phyloP scores from a whole-genome alignment of 2,888 invertebrate species.

The Oegoconia quadripuncta region DNA sequence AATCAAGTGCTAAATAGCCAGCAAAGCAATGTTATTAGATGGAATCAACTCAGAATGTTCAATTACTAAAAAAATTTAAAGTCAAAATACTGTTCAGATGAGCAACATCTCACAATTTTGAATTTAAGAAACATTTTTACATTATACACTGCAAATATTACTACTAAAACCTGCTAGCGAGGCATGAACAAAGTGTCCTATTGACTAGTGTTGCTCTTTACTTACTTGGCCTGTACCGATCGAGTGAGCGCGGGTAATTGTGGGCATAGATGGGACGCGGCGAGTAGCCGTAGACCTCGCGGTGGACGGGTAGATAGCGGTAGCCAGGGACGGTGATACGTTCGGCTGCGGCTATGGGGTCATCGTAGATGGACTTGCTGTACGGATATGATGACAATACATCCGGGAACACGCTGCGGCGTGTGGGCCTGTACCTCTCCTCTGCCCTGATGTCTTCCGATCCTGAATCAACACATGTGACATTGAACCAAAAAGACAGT shows the following conservation, averaged over 20 bases:
- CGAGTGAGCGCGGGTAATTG: slow-evolving; percentile 87
- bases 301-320: slow-evolving; percentile 94
- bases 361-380: slow-evolving; percentile 93
- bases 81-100: too few species aligned
- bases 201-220: slow-evolving; percentile 36
- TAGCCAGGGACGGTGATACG: slow-evolving; percentile 93
- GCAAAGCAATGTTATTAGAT: too few species aligned
- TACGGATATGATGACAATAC: slow-evolving; percentile 86
- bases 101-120: too few species aligned
- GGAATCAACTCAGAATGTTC: too few species aligned
- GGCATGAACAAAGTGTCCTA: background rate
- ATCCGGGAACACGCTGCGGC: slow-evolving; percentile 88
- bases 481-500: too few species aligned
- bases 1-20: too few species aligned
- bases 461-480: too few species aligned
- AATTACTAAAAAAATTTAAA: too few species aligned
- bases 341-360: slow-evolving; percentile 88
- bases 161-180: background rate
- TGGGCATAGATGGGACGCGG: slow-evolving; percentile 92
- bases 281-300: slow-evolving; percentile 93
- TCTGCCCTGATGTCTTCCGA: slow-evolving; percentile 95
- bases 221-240: slow-evolving; percentile 93
- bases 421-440: slow-evolving; percentile 85
- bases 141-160: too few species aligned
- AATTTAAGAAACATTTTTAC: too few species aligned